A percentile compares a stretch with the other conserved stretches of the same genome.
phyloP scores from a whole-genome alignment of 37 sponge, comb jelly and placozoan species.

The Halisarca cf. caerulea region DNA sequence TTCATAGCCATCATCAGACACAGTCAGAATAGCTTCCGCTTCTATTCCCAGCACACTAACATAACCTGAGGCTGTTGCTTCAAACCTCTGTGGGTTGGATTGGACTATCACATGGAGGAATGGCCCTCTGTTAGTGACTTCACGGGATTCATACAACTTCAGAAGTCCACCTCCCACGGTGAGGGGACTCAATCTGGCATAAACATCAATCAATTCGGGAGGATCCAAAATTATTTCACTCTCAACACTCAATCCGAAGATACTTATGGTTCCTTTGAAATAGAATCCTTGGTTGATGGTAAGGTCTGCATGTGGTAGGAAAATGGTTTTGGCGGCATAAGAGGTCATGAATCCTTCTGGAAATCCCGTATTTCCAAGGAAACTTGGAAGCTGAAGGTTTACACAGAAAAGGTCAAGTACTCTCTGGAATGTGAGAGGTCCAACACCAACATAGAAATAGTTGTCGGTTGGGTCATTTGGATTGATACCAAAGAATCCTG shows the following conservation, averaged over 20 bases:
- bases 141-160: constrained; percentile 25
- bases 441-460: constrained; percentile 34
- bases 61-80: constrained; percentile 18
- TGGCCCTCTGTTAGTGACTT: constrained; percentile 13
- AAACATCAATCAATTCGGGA: constrained; percentile 6
- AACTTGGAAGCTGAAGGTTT: background rate
- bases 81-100: background rate
- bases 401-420: constrained; percentile 32
- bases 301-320: background rate
- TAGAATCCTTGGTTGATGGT: constrained; percentile 21
- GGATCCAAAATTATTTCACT: constrained; percentile 22
- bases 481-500: constrained; percentile 23
- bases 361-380: constrained; percentile 35
- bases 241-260: constrained; percentile 16
- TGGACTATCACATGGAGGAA: constrained; percentile 9
- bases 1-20: background rate
- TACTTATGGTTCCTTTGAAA: constrained; percentile 45
- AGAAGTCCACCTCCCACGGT: constrained; percentile 16
- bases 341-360: constrained; percentile 33
- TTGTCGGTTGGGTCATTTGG: constrained; percentile 8
- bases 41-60: constrained; percentile 21
- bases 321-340: background rate
- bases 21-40: constrained; percentile 1
- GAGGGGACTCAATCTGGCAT: constrained; percentile 6
- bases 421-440: constrained; percentile 16